phyloP scores from a whole-genome alignment of 2,888 invertebrate species.

The Diogma glabrata region DNA sequence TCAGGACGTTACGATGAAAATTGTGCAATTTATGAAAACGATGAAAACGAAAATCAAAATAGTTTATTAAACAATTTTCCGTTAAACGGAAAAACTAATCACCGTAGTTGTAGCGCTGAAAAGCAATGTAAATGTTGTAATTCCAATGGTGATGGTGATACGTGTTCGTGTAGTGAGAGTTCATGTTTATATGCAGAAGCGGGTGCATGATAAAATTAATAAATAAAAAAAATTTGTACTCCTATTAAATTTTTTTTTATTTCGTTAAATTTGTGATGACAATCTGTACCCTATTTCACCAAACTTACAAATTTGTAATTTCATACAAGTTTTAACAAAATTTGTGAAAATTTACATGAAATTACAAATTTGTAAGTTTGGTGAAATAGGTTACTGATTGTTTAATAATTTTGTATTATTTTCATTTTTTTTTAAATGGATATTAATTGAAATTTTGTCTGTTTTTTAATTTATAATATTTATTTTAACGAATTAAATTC shows the following conservation, averaged over 20 bases:
- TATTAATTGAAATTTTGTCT: conserved; percentile 6
- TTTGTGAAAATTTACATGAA: too few species aligned
- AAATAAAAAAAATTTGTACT: background rate
- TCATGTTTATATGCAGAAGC: conserved; percentile 51
- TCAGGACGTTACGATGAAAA: too few species aligned
- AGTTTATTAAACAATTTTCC: background rate
- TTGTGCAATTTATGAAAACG: conserved; percentile 26
- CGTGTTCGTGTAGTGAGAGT: conserved; percentile 52
- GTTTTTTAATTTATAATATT: too few species aligned
- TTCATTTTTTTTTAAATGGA: background rate
- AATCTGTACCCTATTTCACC: too few species aligned
- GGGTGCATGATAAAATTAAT: conserved; percentile 26
- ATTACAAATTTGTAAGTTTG: too few species aligned
- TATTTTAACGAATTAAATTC: too few species aligned
- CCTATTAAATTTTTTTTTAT: background rate
- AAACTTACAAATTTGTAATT: too few species aligned
- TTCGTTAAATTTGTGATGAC: background rate
- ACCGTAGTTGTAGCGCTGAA: too few species aligned
- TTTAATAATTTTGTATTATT: conserved; percentile 2
- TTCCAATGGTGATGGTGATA: conserved; percentile 43
- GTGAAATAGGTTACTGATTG: too few species aligned
- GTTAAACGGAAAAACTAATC: too few species aligned
- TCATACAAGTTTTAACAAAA: too few species aligned
- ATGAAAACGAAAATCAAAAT: conserved; percentile 26
- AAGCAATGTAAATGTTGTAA: conserved; percentile 37